These are phyloP conservation scores for Lasaia peninsularis DNA, from an alignment of 1,140 invertebrate species.

Conservation along the genomic window DNA sequence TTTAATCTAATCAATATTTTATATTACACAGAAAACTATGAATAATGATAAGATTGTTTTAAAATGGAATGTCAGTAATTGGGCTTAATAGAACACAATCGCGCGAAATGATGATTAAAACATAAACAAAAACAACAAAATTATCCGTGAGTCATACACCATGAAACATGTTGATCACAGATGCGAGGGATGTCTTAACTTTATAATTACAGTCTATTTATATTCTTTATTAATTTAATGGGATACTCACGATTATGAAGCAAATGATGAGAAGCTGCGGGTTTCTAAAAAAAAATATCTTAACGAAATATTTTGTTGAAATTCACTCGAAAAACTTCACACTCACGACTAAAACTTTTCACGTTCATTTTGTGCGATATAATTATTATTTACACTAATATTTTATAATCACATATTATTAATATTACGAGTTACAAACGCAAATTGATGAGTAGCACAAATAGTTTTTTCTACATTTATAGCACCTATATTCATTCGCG, in stretches of 20 bases:
- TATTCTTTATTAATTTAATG: not conserved
- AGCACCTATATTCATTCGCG: conserved; percentile 1
- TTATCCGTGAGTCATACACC: not conserved
- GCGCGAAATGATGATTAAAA: not conserved
- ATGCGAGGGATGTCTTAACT: not conserved
- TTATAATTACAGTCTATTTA: not conserved
- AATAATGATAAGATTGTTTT: not conserved
- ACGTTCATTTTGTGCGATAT: conserved; percentile 1
- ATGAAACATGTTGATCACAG: conserved; percentile 1
- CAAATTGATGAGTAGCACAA: not conserved
- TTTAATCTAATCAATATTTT: not conserved
- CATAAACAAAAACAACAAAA: conserved; percentile 8
- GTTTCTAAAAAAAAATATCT: conserved; percentile 3
- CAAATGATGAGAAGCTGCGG: not conserved
- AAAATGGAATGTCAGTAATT: not conserved
- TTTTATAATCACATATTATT: no score
- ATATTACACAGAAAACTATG: not conserved
- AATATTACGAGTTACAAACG: not conserved
- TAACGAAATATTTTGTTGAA: not conserved
- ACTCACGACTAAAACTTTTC: conserved; percentile 2
- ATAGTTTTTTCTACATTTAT: conserved; percentile 8
- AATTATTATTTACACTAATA: not conserved
- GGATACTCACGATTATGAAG: not conserved
- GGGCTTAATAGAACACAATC: not conserved
- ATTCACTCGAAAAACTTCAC: not conserved